Base-by-base conservation (phyloP, 2,113 vertebrate species). In the Etia nguti region DNA sequence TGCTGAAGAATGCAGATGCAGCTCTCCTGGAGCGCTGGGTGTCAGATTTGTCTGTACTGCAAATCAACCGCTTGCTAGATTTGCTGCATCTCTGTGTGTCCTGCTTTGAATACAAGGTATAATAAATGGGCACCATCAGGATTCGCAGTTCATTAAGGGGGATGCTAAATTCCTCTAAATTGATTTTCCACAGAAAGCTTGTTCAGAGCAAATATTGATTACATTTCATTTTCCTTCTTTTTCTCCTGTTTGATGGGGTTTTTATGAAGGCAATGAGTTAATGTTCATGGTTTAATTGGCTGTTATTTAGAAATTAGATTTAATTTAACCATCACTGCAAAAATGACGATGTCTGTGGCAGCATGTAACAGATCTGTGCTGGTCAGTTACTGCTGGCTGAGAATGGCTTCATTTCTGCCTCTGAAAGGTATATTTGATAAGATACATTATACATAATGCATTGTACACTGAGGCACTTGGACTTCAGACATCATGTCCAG, bases 31-130 rank as follows among this genome's bases (percentile, higher is more conserved):
- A 98, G 89, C 95, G 94, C 87, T 98, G 97, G 97, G 93, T 98
- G 54, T 96, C 97, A 0, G 97, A 98, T 89, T 96, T 98, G 86
- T 95, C 97, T 7, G 96, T 98, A 4, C 91, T 95, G 11, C 97
- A 98, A 90, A 97, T 98, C 82, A 98, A 97, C 83, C 97, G 97
- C 5, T 95, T 98, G 80, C 91, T 98, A 56, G 98, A 98, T 88
- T 93, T 98, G 59, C 95, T 98, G 36, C 97, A 97, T 90, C 97
- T 98, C 80, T 97, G 97, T 62, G 90, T 98, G 73, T 98, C 97
- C 88, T 98, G 97, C 94, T 98, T 98, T 24, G 97, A 98, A 92
- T 98, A 98, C 93, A 98, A 98, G 97, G 98, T 98, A 94, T 36
- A 59, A 48, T 38, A 90, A 84, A 4, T 15, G 34, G 16, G 8